Evolutionary conservation across 2,888 invertebrate species (phyloP).

Genomic region (Eupeodes latifasciatus): DNA sequence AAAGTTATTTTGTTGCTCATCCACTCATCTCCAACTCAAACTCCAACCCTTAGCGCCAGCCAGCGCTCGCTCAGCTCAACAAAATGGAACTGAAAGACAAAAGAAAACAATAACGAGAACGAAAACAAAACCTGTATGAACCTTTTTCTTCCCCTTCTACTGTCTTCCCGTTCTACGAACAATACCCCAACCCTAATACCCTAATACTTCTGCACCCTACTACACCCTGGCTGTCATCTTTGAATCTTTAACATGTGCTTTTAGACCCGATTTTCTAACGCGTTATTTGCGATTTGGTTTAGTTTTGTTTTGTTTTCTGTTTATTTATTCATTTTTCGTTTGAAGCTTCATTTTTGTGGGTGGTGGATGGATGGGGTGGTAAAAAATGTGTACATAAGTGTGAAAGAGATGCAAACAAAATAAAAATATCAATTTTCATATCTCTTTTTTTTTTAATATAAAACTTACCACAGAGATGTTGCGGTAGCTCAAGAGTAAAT

Average conservation of each 20-base stretch:
- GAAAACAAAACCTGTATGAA: constrained; percentile 2
- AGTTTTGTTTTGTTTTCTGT: constrained; percentile 25
- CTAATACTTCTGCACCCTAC: neutral
- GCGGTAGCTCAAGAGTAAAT: constrained; percentile 89
- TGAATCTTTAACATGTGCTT: constrained; percentile 36
- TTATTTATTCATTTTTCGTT: constrained; percentile 35
- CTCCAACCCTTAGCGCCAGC: too few relatives aligned
- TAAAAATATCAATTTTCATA: neutral
- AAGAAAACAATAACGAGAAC: neutral
- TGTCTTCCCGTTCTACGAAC: neutral
- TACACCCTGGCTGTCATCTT: constrained; percentile 17
- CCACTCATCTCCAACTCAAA: constrained; percentile 16
- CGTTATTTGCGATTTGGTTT: constrained; percentile 28
- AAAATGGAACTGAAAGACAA: neutral
- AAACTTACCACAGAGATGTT: constrained; percentile 90
- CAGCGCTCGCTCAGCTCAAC: neutral
- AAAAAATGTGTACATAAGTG: neutral
- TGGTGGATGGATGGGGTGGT: neutral
- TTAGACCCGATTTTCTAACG: constrained; percentile 10
- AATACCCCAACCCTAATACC: neutral
- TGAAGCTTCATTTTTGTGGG: neutral
- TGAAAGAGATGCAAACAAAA: constrained; percentile 16
- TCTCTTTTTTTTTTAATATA: neutral
- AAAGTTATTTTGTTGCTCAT: constrained; percentile 52
- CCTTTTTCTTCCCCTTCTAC: neutral